A percentile compares a stretch with the other conserved stretches of the same genome.
Evolutionary conservation across 2,888 invertebrate species (phyloP).

Genomic region (Dryococelus australis): DNA sequence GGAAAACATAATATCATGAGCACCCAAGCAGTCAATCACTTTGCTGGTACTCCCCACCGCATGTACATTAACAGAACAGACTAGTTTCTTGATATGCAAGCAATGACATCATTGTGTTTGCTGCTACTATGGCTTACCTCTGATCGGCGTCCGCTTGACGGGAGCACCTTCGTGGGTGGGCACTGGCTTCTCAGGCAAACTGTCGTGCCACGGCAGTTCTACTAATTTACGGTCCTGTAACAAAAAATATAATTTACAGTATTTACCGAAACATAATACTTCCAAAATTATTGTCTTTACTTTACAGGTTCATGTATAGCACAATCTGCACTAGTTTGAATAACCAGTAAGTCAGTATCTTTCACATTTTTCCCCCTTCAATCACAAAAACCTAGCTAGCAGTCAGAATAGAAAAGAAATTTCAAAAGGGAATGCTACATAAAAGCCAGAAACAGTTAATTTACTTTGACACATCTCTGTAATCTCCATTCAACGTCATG

Average conservation of each 20-base stretch:
- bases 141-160: conserved; percentile 81
- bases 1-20: too few species aligned
- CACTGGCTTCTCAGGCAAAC: conserved; percentile 63
- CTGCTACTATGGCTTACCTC: conserved; percentile 64
- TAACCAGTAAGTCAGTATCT: not conserved
- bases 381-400: not conserved
- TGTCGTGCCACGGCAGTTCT: conserved; percentile 80
- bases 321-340: not conserved
- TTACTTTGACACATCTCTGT: too few species aligned
- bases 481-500: too few species aligned
- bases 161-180: conserved; percentile 71
- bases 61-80: too few species aligned
- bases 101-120: not conserved
- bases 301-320: too few species aligned
- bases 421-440: too few species aligned
- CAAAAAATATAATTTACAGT: conserved; percentile 38
- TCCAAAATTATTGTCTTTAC: too few species aligned
- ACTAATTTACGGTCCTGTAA: conserved; percentile 66
- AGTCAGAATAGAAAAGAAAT: too few species aligned
- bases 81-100: too few species aligned
- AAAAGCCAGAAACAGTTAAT: too few species aligned
- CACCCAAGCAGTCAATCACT: too few species aligned
- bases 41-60: too few species aligned
- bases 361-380: not conserved
- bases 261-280: not conserved